These are phyloP conservation scores for Seriola rivoliana DNA, from an alignment of 2,113 vertebrate genomes.

Conservation along the genomic window DNA sequence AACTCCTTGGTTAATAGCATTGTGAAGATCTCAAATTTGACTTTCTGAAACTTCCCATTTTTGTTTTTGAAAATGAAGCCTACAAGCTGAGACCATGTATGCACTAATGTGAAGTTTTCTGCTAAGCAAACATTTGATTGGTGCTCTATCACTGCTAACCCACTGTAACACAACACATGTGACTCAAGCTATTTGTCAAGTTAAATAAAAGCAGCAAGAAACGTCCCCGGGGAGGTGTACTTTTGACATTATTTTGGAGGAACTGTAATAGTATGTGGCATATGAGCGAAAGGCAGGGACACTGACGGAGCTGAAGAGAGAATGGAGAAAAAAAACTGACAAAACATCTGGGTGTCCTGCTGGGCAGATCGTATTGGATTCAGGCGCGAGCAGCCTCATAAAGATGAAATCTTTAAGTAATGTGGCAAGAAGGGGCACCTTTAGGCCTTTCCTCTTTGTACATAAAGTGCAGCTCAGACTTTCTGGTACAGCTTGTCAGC, in stretches of 20 bases:
- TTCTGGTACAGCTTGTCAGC: constrained; percentile 61
- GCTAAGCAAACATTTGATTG: constrained; percentile 35
- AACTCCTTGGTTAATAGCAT: neutral
- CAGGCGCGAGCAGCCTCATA: constrained; percentile 20
- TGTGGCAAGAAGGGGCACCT: constrained; percentile 41
- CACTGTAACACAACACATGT: constrained; percentile 52
- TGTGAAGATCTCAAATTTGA: too few relatives aligned
- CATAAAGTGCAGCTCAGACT: constrained; percentile 33
- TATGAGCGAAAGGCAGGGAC: constrained; percentile 44
- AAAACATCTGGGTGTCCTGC: constrained; percentile 52
- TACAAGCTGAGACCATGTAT: neutral
- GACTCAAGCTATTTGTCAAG: constrained; percentile 68
- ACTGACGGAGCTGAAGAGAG: constrained; percentile 53
- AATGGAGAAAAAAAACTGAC: neutral
- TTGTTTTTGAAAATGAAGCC: neutral
- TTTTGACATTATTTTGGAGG: constrained; percentile 59
- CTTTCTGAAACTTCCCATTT: neutral
- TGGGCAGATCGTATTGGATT: constrained; percentile 30
- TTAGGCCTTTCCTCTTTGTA: constrained; percentile 46
- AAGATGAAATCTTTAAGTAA: constrained; percentile 56
- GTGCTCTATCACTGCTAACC: constrained; percentile 32
- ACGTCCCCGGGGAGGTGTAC: constrained; percentile 50
- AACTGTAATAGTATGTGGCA: constrained; percentile 67
- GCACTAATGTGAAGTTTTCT: constrained; percentile 11
- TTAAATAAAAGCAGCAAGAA: constrained; percentile 56